phyloP scores from a whole-genome alignment of 2,888 invertebrate genomes.

The Flexamia atlantica region DNA sequence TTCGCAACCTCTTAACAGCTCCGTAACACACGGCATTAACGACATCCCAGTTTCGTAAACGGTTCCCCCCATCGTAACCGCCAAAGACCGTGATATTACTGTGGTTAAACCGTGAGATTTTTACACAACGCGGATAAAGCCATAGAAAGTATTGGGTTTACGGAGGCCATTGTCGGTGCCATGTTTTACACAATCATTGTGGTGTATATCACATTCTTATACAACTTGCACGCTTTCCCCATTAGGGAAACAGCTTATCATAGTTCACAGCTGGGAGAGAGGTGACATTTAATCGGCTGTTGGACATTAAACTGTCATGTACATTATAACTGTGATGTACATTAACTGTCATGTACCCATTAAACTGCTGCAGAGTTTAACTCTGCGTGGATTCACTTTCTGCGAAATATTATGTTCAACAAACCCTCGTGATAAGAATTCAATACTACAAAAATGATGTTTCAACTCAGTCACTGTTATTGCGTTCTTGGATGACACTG shows the following conservation, averaged over 20 bases:
- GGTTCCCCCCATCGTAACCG: neutral
- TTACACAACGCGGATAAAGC: conserved; percentile 25
- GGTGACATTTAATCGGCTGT: conserved; percentile 13
- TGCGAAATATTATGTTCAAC: no score
- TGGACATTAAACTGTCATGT: no score
- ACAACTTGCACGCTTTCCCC: conserved; percentile 41
- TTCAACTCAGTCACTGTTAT: no score
- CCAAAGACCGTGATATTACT: no score
- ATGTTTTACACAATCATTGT: conserved; percentile 35
- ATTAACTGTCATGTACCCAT: no score
- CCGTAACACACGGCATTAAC: neutral
- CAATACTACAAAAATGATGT: no score
- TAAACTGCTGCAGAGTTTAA: no score
- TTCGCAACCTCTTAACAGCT: no score
- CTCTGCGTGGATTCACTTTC: no score
- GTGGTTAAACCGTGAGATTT: conserved; percentile 22
- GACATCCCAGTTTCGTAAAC: conserved; percentile 11
- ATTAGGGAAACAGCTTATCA: conserved; percentile 10
- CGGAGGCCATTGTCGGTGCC: conserved; percentile 11
- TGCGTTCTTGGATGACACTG: no score
- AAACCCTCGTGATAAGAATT: no score
- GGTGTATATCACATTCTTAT: conserved; percentile 23
- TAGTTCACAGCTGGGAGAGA: neutral
- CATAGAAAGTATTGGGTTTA: conserved; percentile 29
- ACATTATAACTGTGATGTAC: no score